A percentile compares a stretch with the other conserved stretches of the same genome.
These are phyloP conservation scores for Criorhina ranunculi DNA, from an alignment of 2,888 invertebrate species.

Conservation along the genomic window DNA sequence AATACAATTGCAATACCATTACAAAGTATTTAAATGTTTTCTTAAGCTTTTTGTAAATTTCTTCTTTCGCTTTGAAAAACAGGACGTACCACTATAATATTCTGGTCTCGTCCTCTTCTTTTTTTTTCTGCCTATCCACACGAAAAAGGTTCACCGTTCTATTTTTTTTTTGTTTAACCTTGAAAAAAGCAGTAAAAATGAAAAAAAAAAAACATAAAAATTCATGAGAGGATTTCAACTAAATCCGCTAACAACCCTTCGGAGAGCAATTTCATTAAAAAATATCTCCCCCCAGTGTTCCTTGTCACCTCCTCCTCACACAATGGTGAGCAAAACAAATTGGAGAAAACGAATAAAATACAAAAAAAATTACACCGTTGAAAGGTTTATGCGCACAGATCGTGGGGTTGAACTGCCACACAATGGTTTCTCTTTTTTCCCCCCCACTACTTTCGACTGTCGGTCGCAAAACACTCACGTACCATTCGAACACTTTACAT, in stretches of 20 bases:
- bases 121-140: background rate
- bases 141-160: slow-evolving; percentile 31
- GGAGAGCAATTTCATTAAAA: slow-evolving; percentile 74
- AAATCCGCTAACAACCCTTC: slow-evolving; percentile 76
- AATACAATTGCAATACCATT: slow-evolving; percentile 22
- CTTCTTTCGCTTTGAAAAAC: background rate
- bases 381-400: slow-evolving; percentile 35
- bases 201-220: slow-evolving; percentile 65
- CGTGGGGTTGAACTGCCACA: slow-evolving; percentile 32
- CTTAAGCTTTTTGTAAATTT: slow-evolving; percentile 54
- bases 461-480: slow-evolving; percentile 42
- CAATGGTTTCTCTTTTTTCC: slow-evolving; percentile 32
- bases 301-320: slow-evolving; percentile 36
- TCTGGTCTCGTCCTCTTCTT: slow-evolving; percentile 30
- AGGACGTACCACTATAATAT: slow-evolving; percentile 13
- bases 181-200: slow-evolving; percentile 52
- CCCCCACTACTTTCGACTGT: slow-evolving; percentile 3
- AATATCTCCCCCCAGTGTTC: slow-evolving; percentile 36
- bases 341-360: slow-evolving; percentile 65
- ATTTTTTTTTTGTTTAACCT: slow-evolving; percentile 26
- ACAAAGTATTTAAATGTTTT: slow-evolving; percentile 53
- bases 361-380: slow-evolving; percentile 37
- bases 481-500: slow-evolving; percentile 65
- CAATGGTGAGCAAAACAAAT: slow-evolving; percentile 51
- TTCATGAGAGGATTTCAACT: slow-evolving; percentile 71